Conservation (phyloP, 2,797 vertebrate genomes). For the Fringilla coelebs region DNA sequence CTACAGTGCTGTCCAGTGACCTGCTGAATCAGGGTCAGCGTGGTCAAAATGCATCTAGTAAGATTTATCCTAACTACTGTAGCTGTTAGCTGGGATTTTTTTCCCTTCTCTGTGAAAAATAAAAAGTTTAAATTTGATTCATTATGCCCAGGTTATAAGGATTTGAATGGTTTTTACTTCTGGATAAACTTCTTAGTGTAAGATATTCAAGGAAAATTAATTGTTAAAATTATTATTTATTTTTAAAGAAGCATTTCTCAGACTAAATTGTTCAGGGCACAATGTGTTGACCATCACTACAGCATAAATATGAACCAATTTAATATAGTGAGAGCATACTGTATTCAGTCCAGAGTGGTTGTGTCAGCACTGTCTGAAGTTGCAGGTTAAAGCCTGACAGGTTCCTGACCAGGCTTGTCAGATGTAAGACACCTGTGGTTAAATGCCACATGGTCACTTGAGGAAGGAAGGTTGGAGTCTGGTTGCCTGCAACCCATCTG, state of each 20-base stretch:
- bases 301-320: not conserved
- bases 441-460: not conserved
- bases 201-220: not conserved
- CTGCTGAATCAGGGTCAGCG: not conserved
- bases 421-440: conserved; percentile 10
- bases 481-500: conserved; percentile 13
- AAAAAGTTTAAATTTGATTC: not conserved
- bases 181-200: not conserved
- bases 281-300: not conserved
- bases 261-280: not conserved
- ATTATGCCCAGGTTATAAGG: not conserved
- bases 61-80: not conserved
- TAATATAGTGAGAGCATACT: not conserved
- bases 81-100: not conserved
- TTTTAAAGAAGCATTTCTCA: not conserved
- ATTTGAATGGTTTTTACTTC: not conserved
- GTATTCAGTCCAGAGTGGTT: not conserved
- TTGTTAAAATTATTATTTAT: not conserved
- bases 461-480: not conserved
- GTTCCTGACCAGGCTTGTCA: conserved; percentile 25
- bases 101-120: not conserved
- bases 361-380: conserved; percentile 7
- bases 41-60: not conserved
- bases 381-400: conserved; percentile 10
- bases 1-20: not conserved